Conservation (phyloP, 2,888 invertebrate genomes). For the Caradrina clavipalpis region DNA sequence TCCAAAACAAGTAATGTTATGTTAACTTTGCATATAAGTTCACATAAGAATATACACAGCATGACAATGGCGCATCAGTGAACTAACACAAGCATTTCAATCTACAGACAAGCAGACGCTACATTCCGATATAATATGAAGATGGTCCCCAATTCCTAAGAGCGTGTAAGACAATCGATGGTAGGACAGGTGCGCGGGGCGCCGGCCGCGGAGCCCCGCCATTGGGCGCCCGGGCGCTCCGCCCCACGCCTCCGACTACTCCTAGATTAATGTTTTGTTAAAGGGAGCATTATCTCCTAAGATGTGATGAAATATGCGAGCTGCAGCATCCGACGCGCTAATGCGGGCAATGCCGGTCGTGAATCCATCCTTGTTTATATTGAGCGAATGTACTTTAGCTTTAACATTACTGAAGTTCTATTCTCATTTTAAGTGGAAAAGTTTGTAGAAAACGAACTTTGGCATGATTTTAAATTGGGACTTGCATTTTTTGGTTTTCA, state of each 20-base stretch:
- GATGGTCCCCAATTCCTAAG: slow-evolving; percentile 60
- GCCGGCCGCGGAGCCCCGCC: slow-evolving; percentile 47
- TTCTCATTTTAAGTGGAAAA: neutral
- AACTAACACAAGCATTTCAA: slow-evolving; percentile 17
- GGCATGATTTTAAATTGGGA: neutral
- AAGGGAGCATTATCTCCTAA: slow-evolving; percentile 63
- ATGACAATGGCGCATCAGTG: slow-evolving; percentile 20
- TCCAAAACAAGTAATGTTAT: neutral
- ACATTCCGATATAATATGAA: slow-evolving; percentile 40
- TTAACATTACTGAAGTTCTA: slow-evolving; percentile 1
- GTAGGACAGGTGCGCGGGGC: slow-evolving; percentile 58
- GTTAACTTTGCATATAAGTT: neutral
- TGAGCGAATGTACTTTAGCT: slow-evolving; percentile 26
- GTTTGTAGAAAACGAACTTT: neutral
- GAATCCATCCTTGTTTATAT: slow-evolving; percentile 62
- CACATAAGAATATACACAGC: neutral
- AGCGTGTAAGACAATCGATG: slow-evolving; percentile 68
- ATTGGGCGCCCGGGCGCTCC: slow-evolving; percentile 74
- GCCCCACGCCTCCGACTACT: slow-evolving; percentile 71
- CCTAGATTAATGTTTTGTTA: slow-evolving; percentile 73
- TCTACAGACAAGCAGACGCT: slow-evolving; percentile 52
- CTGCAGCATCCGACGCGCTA: slow-evolving; percentile 61
- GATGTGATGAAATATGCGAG: slow-evolving; percentile 68
- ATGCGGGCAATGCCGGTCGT: slow-evolving; percentile 53
- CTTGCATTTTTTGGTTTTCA: neutral